Evolutionary conservation across 2,797 vertebrate genomes (phyloP), one percentile per base, ranked within the genome.

Genomic region (Pelobates cultripes): DNA sequence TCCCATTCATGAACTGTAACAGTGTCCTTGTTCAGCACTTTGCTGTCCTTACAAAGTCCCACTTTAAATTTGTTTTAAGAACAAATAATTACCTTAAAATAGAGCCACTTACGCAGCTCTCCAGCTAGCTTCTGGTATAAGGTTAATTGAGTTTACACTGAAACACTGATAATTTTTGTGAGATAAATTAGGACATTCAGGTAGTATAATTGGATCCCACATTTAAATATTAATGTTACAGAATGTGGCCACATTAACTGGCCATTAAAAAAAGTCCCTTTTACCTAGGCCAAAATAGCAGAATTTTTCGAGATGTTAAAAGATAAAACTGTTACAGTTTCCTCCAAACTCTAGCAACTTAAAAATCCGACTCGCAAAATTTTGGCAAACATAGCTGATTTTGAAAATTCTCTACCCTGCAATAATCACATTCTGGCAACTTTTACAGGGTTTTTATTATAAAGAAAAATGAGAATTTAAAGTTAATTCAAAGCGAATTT

Each of bases 121-220:
- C 55, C 77, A 57, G 44, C 55, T 40, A 43, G 68, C 70, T 63
- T 71, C 60, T 53, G 60, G 13, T 79, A 73, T 42, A 73, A 79
- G 78, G 78, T 79, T 79, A 79, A 79, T 79, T 79, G 70, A 79
- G 78, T 66, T 79, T 66, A 53, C 55, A 44, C 69, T 40, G 28
- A 43, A 61, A 51, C 41, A 72, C 57, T 51, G 47, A 71, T 71
- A 63, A 63, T 43, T 70, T 28, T 47, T 47, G 42, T n/a, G 43
- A 63, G 28, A 72, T 72, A 12, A 63, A 67, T 64, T 79, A 28
- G 40, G 63, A 15, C 64, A 42, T 72, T 42, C 69, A n/a, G 69
- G 69, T 72, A 15, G 43, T 3, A 9, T 71, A 72, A 79, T 61
- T 41, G 69, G 55, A 72, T 63, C 57, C 51, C 7, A 17, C 5